phyloP scores from a whole-genome alignment of 2,888 invertebrate species.

The Dermolepida albohirtum region DNA sequence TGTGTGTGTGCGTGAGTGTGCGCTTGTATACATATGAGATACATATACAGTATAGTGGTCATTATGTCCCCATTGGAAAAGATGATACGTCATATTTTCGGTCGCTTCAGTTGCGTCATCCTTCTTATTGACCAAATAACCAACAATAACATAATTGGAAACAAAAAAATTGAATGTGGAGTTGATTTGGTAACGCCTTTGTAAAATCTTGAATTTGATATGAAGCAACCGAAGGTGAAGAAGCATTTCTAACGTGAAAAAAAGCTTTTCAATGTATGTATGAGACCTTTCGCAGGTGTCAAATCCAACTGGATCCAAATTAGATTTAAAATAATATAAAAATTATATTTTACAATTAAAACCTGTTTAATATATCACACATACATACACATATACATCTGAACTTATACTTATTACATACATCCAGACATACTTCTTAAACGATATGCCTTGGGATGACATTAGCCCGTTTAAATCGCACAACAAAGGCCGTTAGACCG shows the following conservation, averaged over 20 bases:
- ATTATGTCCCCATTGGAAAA: conserved; percentile 58
- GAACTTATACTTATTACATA: conserved; percentile 58
- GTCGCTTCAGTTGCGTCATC: conserved; percentile 56
- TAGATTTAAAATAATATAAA: too few species aligned
- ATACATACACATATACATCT: neutral
- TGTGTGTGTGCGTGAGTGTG: too few species aligned
- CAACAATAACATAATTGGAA: conserved; percentile 47
- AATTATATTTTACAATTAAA: too few species aligned
- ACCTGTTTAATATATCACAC: too few species aligned
- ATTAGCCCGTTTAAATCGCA: conserved; percentile 64
- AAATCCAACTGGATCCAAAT: too few species aligned
- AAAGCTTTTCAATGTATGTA: too few species aligned
- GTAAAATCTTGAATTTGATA: conserved; percentile 8
- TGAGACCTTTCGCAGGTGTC: too few species aligned
- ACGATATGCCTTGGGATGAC: conserved; percentile 60
- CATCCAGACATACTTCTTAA: conserved; percentile 21
- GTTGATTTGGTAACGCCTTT: conserved; percentile 39
- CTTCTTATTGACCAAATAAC: conserved; percentile 53
- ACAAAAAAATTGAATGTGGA: conserved; percentile 42
- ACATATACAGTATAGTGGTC: conserved; percentile 48
- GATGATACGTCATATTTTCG: conserved; percentile 60
- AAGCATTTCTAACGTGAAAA: too few species aligned
- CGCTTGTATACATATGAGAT: too few species aligned
- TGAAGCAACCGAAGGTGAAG: too few species aligned
- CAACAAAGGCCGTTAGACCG: conserved; percentile 58